Evolutionary conservation across 2,888 invertebrate species (phyloP).

Genomic region (Polietes domitor): DNA sequence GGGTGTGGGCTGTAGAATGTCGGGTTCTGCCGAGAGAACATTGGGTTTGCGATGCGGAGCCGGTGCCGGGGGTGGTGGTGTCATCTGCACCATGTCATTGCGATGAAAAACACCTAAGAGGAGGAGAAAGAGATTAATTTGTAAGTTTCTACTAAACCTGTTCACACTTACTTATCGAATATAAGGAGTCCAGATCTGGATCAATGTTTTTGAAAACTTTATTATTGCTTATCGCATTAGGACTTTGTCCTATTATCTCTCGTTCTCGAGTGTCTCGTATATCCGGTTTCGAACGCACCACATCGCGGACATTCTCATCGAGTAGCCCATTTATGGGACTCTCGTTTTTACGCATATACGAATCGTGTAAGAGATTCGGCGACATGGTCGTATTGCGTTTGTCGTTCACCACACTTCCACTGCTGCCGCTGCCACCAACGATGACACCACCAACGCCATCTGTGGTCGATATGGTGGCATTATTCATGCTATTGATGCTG

Average conservation of each 20-base stretch:
- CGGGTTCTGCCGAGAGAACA: slow-evolving; percentile 69
- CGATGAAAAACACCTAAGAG: slow-evolving; percentile 78
- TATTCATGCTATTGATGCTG: slow-evolving; percentile 77
- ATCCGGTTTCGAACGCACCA: slow-evolving; percentile 58
- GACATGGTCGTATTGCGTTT: slow-evolving; percentile 54
- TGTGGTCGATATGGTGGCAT: slow-evolving; percentile 70
- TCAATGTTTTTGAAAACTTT: slow-evolving; percentile 81
- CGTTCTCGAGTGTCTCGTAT: slow-evolving; percentile 67
- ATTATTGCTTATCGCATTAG: slow-evolving; percentile 77
- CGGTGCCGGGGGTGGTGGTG: slow-evolving; percentile 89
- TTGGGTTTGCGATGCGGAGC: slow-evolving; percentile 86
- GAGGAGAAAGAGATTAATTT: neutral
- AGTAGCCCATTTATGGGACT: slow-evolving; percentile 75
- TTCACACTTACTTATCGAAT: slow-evolving; percentile 85
- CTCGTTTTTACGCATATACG: slow-evolving; percentile 70
- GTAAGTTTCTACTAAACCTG: neutral
- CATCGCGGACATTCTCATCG: slow-evolving; percentile 69
- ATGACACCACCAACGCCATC: slow-evolving; percentile 69
- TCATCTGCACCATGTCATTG: slow-evolving; percentile 81
- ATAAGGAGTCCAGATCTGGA: slow-evolving; percentile 87
- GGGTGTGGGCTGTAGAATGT: slow-evolving; percentile 69
- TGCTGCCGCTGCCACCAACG: slow-evolving; percentile 24
- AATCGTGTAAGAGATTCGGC: slow-evolving; percentile 68
- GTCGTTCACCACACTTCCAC: slow-evolving; percentile 45
- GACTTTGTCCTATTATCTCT: slow-evolving; percentile 78